Percentiles rank a stretch among this genome's conserved stretches.
These are phyloP conservation scores for Vireo altiloquus DNA, from an alignment of 2,113 vertebrate genomes.

Conservation along the genomic window DNA sequence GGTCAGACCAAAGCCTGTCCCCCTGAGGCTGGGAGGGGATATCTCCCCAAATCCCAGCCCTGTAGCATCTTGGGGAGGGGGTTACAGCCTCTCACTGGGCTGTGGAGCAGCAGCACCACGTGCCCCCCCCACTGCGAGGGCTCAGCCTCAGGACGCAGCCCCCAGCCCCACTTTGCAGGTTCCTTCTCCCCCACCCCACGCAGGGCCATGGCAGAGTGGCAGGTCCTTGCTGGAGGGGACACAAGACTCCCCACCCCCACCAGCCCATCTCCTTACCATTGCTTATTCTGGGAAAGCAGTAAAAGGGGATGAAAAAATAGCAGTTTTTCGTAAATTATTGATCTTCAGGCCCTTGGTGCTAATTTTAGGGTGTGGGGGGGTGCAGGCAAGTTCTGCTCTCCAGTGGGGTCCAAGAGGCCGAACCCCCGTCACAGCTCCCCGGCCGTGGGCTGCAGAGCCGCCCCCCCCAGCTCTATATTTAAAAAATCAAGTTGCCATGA, in stretches of 20 bases:
- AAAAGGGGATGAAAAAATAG: neutral
- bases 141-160: neutral
- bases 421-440: neutral
- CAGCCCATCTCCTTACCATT: neutral
- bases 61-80: fast-evolving
- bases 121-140: fast-evolving
- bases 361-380: neutral
- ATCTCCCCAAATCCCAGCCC: neutral
- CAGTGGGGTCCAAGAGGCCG: neutral
- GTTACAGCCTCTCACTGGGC: neutral
- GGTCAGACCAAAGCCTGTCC: neutral
- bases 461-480: neutral
- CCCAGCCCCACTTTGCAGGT: neutral
- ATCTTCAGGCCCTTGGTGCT: neutral
- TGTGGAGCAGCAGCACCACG: neutral
- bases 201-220: neutral
- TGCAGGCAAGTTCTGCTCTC: neutral
- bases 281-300: neutral
- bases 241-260: too few species aligned
- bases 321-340: neutral
- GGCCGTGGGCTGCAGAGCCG: fast-evolving
- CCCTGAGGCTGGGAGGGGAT: fast-evolving
- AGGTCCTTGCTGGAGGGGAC: neutral
- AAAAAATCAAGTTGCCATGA: slow-evolving; percentile 45
- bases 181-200: too few species aligned